These are phyloP conservation scores for Ischnus inquisitorius DNA, from an alignment of 2,888 invertebrate species.

Conservation along the genomic window DNA sequence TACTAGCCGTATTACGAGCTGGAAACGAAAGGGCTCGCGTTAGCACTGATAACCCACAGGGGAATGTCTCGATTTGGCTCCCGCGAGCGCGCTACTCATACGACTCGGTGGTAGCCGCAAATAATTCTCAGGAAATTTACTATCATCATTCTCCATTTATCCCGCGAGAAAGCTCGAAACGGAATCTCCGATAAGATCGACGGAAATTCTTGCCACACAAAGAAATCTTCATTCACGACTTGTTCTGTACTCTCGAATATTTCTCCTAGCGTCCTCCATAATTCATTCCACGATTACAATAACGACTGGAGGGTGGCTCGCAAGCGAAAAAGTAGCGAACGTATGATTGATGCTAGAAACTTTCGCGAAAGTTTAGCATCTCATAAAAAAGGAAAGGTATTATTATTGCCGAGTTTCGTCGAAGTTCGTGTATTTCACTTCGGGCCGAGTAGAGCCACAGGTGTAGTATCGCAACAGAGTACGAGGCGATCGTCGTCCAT, in stretches of 20 bases:
- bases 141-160: not conserved
- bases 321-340: not conserved
- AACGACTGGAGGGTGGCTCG: not conserved
- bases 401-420: slow-evolving; percentile 19
- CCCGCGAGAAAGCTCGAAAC: not conserved
- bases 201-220: not conserved
- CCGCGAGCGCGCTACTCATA: not conserved
- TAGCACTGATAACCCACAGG: slow-evolving; percentile 23
- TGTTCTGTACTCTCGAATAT: not conserved
- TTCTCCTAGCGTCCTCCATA: not conserved
- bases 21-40: slow-evolving; percentile 19
- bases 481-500: slow-evolving; percentile 31
- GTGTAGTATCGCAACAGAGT: slow-evolving; percentile 39
- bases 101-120: not conserved
- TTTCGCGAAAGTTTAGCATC: not conserved
- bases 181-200: not conserved
- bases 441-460: slow-evolving; percentile 38
- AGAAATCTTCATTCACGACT: not conserved
- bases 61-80: slow-evolving; percentile 38
- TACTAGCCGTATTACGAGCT: not conserved
- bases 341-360: slow-evolving; percentile 4
- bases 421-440: slow-evolving; percentile 1
- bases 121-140: slow-evolving; percentile 11
- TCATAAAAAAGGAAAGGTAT: not conserved
- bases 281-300: slow-evolving; percentile 3